Conservation (phyloP, 2,113 vertebrate genomes). For the Aythya baeri region DNA sequence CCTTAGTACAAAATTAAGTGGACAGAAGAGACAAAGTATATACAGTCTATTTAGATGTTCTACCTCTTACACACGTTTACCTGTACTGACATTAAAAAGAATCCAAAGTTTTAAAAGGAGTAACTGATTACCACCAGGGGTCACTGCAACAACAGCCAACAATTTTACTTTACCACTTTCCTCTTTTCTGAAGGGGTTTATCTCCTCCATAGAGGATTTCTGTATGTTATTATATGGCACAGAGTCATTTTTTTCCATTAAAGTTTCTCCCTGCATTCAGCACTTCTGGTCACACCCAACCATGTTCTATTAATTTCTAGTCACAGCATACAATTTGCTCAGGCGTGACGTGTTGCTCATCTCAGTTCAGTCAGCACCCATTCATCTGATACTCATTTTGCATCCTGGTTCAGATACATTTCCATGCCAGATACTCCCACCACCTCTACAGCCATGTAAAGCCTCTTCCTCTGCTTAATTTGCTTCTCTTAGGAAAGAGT, state of each 20-base stretch:
- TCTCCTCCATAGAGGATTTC: not conserved
- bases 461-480: not conserved
- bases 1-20: not conserved
- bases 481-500: not conserved
- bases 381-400: not conserved
- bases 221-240: fast-evolving
- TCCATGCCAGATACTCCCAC: not conserved
- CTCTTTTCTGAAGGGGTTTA: not conserved
- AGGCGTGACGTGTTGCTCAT: not conserved
- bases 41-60: not conserved
- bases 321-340: fast-evolving
- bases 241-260: fast-evolving
- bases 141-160: not conserved
- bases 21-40: not conserved
- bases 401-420: not conserved
- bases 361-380: not conserved
- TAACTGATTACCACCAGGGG: conserved; percentile 36
- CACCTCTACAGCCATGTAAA: not conserved
- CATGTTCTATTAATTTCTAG: fast-evolving
- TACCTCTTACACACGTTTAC: not conserved
- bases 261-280: not conserved
- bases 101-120: not conserved
- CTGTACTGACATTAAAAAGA: not conserved
- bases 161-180: not conserved
- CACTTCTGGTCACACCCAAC: not conserved